Evolutionary conservation across 2,113 vertebrate genomes (phyloP).

Genomic region (Hippopotamus amphibius): DNA sequence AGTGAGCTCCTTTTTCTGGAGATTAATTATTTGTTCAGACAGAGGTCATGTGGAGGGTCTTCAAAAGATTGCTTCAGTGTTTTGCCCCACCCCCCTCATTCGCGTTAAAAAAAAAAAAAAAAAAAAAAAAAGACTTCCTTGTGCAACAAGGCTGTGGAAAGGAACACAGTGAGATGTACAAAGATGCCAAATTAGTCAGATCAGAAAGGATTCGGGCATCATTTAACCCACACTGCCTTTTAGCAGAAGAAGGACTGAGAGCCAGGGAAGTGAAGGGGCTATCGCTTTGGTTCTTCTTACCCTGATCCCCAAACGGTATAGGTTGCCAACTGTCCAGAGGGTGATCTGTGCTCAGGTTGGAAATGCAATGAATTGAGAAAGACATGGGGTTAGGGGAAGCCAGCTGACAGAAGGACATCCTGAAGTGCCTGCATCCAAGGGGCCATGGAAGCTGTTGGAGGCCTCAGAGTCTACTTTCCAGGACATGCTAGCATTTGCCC

Average conservation of each 20-base stretch:
- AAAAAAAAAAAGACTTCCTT: background rate
- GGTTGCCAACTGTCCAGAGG: background rate
- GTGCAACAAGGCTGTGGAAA: background rate
- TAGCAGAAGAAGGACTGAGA: background rate
- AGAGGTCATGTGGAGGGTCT: slow-evolving; percentile 69
- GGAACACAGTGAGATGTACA: background rate
- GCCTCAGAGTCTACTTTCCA: background rate
- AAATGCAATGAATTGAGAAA: background rate
- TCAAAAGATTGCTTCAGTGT: slow-evolving; percentile 64
- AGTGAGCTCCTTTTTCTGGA: slow-evolving; percentile 73
- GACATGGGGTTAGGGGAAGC: background rate
- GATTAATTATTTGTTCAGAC: slow-evolving; percentile 83
- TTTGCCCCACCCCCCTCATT: background rate
- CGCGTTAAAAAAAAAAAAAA: background rate
- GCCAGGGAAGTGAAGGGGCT: background rate
- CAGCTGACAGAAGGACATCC: background rate
- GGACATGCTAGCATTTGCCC: background rate
- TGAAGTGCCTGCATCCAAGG: background rate
- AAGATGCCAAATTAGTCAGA: background rate
- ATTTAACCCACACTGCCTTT: background rate
- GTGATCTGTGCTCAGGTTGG: background rate
- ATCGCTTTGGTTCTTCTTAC: background rate
- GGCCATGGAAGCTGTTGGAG: background rate
- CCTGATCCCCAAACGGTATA: background rate
- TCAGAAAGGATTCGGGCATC: background rate